phyloP scores from a whole-genome alignment of 1,140 invertebrate genomes.

The Drosophila prosaltans region DNA sequence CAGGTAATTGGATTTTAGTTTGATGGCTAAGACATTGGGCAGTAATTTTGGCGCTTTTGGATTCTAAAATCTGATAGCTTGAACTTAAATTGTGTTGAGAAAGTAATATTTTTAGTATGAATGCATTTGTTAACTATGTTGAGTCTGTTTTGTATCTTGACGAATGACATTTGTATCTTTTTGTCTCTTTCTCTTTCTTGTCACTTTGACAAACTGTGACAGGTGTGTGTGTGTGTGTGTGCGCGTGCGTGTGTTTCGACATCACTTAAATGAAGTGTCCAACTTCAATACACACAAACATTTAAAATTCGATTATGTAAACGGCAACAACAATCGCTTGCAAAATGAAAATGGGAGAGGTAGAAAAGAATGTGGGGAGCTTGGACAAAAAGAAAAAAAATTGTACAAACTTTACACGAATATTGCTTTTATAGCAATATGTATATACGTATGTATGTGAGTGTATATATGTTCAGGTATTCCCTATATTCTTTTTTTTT shows the following conservation, averaged over 20 bases:
- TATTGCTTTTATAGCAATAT: constrained; percentile 61
- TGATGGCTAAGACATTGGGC: too few species aligned
- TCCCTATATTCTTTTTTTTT: background rate
- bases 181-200: background rate
- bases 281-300: constrained; percentile 24
- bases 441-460: constrained; percentile 5
- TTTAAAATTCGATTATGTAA: constrained; percentile 74
- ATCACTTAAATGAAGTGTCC: constrained; percentile 58
- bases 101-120: too few species aligned
- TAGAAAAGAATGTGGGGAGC: background rate
- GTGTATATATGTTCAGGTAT: too few species aligned
- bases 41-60: too few species aligned
- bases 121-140: too few species aligned
- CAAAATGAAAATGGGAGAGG: constrained; percentile 26
- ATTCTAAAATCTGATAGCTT: too few species aligned
- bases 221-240: constrained; percentile 32
- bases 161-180: background rate
- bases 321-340: constrained; percentile 44
- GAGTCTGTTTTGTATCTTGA: background rate
- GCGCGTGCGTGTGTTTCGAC: constrained; percentile 34
- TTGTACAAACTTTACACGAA: constrained; percentile 43
- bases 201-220: constrained; percentile 39
- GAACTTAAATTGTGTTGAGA: too few species aligned
- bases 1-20: too few species aligned
- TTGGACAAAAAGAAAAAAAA: constrained; percentile 8